Evolutionary conservation across 2,888 invertebrate genomes (phyloP).

Genomic region (Philereme vetulata): DNA sequence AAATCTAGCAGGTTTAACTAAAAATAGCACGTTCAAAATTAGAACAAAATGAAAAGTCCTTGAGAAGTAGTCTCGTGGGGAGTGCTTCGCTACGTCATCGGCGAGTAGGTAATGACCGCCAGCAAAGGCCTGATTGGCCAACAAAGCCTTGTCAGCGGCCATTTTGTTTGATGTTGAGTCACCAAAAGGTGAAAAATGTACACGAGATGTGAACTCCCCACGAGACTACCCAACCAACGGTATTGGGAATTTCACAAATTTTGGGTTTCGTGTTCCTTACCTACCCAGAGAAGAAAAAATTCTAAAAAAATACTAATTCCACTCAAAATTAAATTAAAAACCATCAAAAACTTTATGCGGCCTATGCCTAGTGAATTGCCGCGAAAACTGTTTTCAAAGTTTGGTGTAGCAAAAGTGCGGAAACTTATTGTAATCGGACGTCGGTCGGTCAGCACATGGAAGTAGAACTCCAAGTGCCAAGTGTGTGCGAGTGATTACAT

Average conservation of each 20-base stretch:
- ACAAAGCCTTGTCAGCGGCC: conserved; percentile 84
- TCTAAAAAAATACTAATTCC: conserved; percentile 52
- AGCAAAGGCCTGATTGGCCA: conserved; percentile 72
- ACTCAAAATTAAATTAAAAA: conserved; percentile 36
- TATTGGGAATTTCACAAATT: conserved; percentile 84
- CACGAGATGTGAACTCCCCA: conserved; percentile 82
- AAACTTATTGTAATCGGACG: conserved; percentile 55
- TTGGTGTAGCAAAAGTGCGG: conserved; percentile 52
- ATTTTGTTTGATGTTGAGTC: conserved; percentile 86
- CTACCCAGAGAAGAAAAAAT: conserved; percentile 60
- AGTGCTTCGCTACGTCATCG: conserved; percentile 75
- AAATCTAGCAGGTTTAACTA: conserved; percentile 29
- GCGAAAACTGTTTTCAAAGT: conserved; percentile 63
- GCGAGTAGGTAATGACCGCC: conserved; percentile 66
- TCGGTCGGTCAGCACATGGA: conserved; percentile 52
- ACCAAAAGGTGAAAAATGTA: conserved; percentile 86
- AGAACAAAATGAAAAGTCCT: conserved; percentile 79
- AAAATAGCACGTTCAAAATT: conserved; percentile 61
- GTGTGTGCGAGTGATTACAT: conserved; percentile 43
- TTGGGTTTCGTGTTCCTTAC: conserved; percentile 79
- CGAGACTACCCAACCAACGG: conserved; percentile 85
- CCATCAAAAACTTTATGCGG: conserved; percentile 27
- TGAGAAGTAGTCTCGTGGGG: conserved; percentile 81
- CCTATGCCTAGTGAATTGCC: conserved; percentile 42
- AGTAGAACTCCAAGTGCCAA: conserved; percentile 44